A percentile compares a stretch with the other conserved stretches of the same genome.
These are phyloP conservation scores for Gnatocerus cornutus DNA, from an alignment of 2,888 invertebrate species.

Conservation along the genomic window DNA sequence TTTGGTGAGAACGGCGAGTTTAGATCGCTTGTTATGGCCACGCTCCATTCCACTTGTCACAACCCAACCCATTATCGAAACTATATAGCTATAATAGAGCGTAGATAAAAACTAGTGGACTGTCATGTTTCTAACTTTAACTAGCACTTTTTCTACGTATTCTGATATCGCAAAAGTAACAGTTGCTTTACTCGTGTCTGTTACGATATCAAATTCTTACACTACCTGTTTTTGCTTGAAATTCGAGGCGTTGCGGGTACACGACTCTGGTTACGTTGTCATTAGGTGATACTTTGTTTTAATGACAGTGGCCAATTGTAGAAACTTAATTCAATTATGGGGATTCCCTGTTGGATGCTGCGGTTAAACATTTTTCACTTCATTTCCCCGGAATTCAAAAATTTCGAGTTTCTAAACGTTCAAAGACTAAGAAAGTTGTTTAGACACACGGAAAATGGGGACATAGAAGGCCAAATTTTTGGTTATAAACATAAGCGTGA, in stretches of 20 bases:
- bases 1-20: neutral
- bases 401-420: no score
- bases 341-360: no score
- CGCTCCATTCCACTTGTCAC: neutral
- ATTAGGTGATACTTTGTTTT: conserved; percentile 16
- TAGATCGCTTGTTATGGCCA: neutral
- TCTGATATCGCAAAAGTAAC: conserved; percentile 22
- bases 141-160: conserved; percentile 13
- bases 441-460: no score
- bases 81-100: conserved; percentile 1
- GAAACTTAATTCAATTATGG: neutral
- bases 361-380: no score
- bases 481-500: no score
- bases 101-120: conserved; percentile 12
- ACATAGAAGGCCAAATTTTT: no score
- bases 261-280: conserved; percentile 18
- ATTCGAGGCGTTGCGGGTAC: conserved; percentile 12
- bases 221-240: conserved; percentile 39
- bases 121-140: neutral
- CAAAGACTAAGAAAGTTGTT: no score
- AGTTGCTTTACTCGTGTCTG: conserved; percentile 19
- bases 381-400: no score
- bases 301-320: neutral
- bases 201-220: conserved; percentile 38
- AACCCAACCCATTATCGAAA: conserved; percentile 11